A percentile compares a stretch with the other conserved stretches of the same genome.
These are phyloP conservation scores for Neocrepidodera transversa DNA, from an alignment of 2,888 invertebrate species.

Conservation along the genomic window DNA sequence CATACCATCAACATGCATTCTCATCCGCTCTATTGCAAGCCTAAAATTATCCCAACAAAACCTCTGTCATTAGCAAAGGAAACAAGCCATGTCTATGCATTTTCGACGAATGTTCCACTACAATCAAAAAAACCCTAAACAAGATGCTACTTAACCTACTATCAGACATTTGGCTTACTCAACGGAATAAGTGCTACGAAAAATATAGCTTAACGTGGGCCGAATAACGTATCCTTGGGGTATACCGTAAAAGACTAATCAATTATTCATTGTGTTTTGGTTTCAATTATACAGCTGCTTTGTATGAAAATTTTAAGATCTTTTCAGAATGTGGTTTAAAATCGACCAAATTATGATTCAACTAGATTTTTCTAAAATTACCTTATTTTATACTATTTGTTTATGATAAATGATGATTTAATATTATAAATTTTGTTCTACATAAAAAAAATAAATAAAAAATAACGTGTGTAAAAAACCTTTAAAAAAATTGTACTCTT, in stretches of 20 bases:
- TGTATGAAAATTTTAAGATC: no score
- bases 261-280: neutral
- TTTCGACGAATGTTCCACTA: neutral
- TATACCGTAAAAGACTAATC: neutral
- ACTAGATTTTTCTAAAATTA: no score
- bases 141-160: neutral
- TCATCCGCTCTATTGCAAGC: neutral
- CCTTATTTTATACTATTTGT: no score
- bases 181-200: neutral
- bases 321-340: no score
- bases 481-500: no score
- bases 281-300: no score
- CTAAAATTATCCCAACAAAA: neutral
- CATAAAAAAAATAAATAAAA: no score
- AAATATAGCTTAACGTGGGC: neutral
- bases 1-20: neutral
- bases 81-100: neutral
- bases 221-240: neutral
- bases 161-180: neutral
- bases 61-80: neutral
- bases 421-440: no score
- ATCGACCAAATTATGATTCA: no score
- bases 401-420: no score
- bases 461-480: no score
- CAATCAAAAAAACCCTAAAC: neutral